These are phyloP conservation scores for Sthenelais limicola DNA, from an alignment of 2,888 invertebrate genomes.

Conservation along the genomic window DNA sequence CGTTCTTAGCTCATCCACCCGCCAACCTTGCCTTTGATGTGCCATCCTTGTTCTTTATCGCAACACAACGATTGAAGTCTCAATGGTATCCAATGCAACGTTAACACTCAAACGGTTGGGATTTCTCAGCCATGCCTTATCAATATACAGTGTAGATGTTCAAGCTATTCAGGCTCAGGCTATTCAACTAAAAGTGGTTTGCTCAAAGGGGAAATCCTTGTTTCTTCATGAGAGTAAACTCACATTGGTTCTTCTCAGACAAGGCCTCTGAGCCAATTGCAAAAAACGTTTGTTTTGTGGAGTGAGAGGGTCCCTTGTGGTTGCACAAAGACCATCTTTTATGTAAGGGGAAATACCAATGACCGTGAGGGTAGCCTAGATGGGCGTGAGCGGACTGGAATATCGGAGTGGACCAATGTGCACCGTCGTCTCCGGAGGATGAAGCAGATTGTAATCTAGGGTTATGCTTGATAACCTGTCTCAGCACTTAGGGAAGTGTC, in stretches of 20 bases:
- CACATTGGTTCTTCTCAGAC: not conserved
- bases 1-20: too few relatives aligned
- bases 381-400: not conserved
- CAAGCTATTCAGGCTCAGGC: not conserved
- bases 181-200: not conserved
- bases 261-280: not conserved
- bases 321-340: not conserved
- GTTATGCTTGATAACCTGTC: not conserved
- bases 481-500: not conserved
- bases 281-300: constrained; percentile 16
- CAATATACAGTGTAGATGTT: not conserved
- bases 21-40: too few relatives aligned
- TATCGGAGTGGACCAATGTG: not conserved
- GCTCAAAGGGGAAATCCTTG: not conserved
- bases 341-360: not conserved
- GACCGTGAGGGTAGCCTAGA: not conserved
- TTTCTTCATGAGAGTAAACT: not conserved
- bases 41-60: too few relatives aligned
- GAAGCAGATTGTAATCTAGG: not conserved
- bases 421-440: not conserved
- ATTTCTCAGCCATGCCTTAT: not conserved
- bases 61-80: too few relatives aligned
- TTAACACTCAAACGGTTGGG: not conserved
- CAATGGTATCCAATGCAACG: not conserved
- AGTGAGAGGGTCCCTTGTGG: constrained; percentile 6